These are phyloP conservation scores for Acropternis orthonyx DNA, from an alignment of 2,797 vertebrate species.

Conservation along the genomic window DNA sequence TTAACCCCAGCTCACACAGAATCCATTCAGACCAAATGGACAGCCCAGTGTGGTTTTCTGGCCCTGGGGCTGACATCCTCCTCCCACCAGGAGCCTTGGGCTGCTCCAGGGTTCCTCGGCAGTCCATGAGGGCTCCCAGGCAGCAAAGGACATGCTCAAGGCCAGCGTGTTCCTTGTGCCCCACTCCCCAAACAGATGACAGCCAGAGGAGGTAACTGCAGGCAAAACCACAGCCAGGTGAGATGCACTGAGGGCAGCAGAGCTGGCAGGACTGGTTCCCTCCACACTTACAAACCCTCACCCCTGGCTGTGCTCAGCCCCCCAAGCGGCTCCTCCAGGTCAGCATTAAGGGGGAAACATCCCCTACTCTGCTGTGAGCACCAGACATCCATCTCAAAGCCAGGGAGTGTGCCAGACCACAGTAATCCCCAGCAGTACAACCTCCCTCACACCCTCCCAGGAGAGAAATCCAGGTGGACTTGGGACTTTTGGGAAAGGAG, in stretches of 20 bases:
- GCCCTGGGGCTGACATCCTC: not conserved
- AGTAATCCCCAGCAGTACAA: not conserved
- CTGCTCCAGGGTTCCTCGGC: not conserved
- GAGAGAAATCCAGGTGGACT: not conserved
- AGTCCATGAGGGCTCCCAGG: not conserved
- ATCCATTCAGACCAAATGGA: not conserved
- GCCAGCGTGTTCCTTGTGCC: not conserved
- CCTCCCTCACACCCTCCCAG: not conserved
- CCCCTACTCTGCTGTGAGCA: not conserved
- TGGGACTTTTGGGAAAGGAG: not conserved
- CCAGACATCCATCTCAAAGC: not conserved
- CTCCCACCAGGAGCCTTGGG: not conserved
- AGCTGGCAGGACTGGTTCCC: not conserved
- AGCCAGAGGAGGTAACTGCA: not conserved
- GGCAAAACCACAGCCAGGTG: not conserved
- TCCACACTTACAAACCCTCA: not conserved
- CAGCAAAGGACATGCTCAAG: not conserved
- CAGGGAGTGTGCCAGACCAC: accelerated
- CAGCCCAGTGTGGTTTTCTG: not conserved
- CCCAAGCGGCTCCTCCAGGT: accelerated
- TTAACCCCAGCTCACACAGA: not conserved
- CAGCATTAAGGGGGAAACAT: not conserved
- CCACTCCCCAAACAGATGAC: not conserved
- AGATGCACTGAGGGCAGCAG: not conserved
- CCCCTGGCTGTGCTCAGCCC: accelerated